Base-by-base conservation (phyloP, 2,113 vertebrate species). In the Ochotona princeps region DNA sequence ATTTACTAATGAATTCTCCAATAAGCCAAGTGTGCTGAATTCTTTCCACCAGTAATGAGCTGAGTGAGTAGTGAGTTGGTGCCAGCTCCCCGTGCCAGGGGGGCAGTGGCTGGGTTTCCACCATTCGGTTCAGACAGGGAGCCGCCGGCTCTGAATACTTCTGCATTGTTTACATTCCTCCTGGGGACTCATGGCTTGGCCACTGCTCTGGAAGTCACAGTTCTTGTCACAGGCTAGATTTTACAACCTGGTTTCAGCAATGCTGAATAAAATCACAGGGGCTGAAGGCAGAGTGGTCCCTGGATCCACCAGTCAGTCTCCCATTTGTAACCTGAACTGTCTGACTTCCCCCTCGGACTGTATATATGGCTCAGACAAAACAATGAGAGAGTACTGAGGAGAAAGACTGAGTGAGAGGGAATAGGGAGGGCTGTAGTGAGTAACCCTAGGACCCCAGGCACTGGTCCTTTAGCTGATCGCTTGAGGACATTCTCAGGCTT, bases 151-250 rank as follows among this genome's bases (percentile, higher is more conserved):
- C n/a, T 57, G 91, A 81, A 91, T 87, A 73, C 91, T 47, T 96
- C 87, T 75, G 69, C 96, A 94, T 94, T 89, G 82, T 51, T 94
- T 0, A 0, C 28, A 95, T 96, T 96, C 91, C 26, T 94, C 35
- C 65, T 32, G 25, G 57, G 95, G 85, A 81, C 67, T 69, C 73
- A 1, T 1, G 70, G 82, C 66, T 83, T 80, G 70, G 89, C 61
- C 87, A 80, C 32, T 63, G 78, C 75, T 47, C 60, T 47, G 66
- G 90, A 75, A 95, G 82, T 57, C 92, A 90, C 60, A 65, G 83
- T 89, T 89, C 89, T 61, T 51, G 89, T 92, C 30, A 11, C 76
- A 5, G 26, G 44, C 57, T 51, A 5, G 32, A 65, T 83, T 93
- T 94, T 81, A 78, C n/a, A 54, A 35, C n/a, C 12, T 54, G n/a